Evolutionary conservation across 1,140 invertebrate genomes (phyloP), one percentile per base, ranked within the genome.

Genomic region (Euwallacea fornicatus): DNA sequence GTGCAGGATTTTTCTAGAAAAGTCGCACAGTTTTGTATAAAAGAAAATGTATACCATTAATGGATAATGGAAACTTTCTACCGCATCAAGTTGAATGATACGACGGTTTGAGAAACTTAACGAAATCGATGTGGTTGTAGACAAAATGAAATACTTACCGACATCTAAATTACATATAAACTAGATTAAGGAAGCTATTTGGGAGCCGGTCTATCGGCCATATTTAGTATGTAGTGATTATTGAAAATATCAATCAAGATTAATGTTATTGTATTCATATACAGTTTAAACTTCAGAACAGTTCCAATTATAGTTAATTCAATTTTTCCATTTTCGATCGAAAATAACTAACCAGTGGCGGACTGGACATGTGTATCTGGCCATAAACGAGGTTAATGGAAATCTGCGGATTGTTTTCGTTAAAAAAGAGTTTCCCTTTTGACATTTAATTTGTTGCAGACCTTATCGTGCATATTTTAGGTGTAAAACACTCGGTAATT

Each of bases 91-190:
- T 33, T 33, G 21, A 33, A 33, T 4, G 21, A 33, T 33, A 33
- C 21, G 21, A 33, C 4, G 21, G 21, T 33, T 33, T 33, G 21
- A 33, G 21, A 33, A 33, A 33, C 21, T 53, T 53, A 8, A 11
- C 50, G 8, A 11, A 53, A 6, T 53, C 9, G 11, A 53, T 53
- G 11, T n/a, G 1, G 21, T 33, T 33, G 4, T 33, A 33, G 1
- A 33, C 21, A 50, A 13, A 50, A 50, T 50, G 10, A 56, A 56
- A 6, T 56, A 56, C 15, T 56, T 56, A 56, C 16, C 54, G n/a
- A 56, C 54, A 56, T 56, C 61, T 46, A 41, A 63, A 15, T 13
- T 47, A 47, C 61, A 47, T 47, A n/a, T 63, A 63, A 50, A 63
- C 10, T 2, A n/a, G 43, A 15, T 16, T 47, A 47, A 63, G 61